These are phyloP conservation scores for Lepisosteus oculatus DNA, from an alignment of 2,113 vertebrate species.

Conservation along the genomic window DNA sequence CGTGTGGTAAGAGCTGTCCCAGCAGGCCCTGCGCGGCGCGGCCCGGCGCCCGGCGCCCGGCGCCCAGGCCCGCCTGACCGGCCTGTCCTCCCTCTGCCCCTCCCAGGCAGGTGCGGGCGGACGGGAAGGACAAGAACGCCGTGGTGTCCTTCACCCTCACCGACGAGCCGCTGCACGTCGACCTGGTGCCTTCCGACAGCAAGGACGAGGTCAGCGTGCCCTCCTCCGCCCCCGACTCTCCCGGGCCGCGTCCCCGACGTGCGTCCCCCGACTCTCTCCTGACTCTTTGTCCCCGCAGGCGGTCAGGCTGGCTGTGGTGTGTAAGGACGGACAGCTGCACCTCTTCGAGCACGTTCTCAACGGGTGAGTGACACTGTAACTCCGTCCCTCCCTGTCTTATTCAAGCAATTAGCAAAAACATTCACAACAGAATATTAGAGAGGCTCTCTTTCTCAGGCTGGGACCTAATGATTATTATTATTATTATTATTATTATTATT, in stretches of 20 bases:
- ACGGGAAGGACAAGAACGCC: slow-evolving; percentile 88
- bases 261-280: neutral
- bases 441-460: too few relatives aligned
- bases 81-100: slow-evolving; percentile 9
- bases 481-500: too few relatives aligned
- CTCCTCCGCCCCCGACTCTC: neutral
- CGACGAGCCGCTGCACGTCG: slow-evolving; percentile 83
- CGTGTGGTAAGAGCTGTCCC: slow-evolving; percentile 79
- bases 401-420: too few relatives aligned
- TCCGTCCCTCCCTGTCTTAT: too few relatives aligned
- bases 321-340: slow-evolving; percentile 90
- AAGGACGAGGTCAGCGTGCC: slow-evolving; percentile 80
- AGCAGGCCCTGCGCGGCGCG: neutral
- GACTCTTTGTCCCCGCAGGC: slow-evolving; percentile 62
- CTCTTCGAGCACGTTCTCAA: slow-evolving; percentile 97
- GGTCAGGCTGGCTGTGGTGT: slow-evolving; percentile 91
- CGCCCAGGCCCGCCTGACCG: neutral
- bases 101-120: slow-evolving; percentile 89
- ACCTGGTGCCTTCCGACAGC: slow-evolving; percentile 79
- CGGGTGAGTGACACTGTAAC: slow-evolving; percentile 75
- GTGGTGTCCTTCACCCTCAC: slow-evolving; percentile 92
- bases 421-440: too few relatives aligned
- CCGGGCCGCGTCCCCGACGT: too few relatives aligned
- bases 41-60: neutral
- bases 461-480: too few relatives aligned